Conservation (phyloP, 2,797 vertebrate species). For the Setipinna tenuifilis region DNA sequence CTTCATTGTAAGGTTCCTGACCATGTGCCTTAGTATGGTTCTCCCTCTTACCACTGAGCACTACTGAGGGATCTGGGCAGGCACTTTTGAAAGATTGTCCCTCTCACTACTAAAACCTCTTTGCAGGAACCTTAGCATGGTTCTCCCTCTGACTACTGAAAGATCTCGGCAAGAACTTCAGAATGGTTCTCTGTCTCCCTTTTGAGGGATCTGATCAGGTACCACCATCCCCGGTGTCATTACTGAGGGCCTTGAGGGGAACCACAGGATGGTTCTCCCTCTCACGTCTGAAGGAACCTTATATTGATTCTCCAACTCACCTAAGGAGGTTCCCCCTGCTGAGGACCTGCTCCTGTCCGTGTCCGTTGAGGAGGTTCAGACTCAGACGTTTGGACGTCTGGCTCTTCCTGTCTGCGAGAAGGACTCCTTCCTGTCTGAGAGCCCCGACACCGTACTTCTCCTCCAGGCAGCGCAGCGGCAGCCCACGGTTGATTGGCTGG, state of each 20-base stretch:
- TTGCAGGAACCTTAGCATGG: background rate
- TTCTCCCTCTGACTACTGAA: background rate
- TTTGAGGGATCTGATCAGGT: too few relatives aligned
- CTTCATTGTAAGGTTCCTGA: too few relatives aligned
- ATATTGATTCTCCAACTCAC: conserved; percentile 60
- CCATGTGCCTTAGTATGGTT: background rate
- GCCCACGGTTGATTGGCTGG: conserved; percentile 89
- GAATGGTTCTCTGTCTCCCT: too few relatives aligned
- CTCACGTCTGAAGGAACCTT: background rate
- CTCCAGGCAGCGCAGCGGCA: conserved; percentile 89
- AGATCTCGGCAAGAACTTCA: too few relatives aligned
- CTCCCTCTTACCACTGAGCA: background rate
- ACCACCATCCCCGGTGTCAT: too few relatives aligned
- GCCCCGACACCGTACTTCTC: conserved; percentile 84
- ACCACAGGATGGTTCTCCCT: background rate
- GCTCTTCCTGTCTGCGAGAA: conserved; percentile 70
- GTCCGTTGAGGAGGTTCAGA: conserved; percentile 80
- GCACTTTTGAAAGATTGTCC: too few relatives aligned
- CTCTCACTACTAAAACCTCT: background rate
- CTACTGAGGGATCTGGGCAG: too few relatives aligned
- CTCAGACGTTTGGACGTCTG: conserved; percentile 84
- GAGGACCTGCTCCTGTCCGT: conserved; percentile 68
- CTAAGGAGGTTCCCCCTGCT: conserved; percentile 83
- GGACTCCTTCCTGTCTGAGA: conserved; percentile 61
- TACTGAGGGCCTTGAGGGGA: background rate